Conservation (phyloP, 2,888 invertebrate genomes). For the Helleia helle region DNA sequence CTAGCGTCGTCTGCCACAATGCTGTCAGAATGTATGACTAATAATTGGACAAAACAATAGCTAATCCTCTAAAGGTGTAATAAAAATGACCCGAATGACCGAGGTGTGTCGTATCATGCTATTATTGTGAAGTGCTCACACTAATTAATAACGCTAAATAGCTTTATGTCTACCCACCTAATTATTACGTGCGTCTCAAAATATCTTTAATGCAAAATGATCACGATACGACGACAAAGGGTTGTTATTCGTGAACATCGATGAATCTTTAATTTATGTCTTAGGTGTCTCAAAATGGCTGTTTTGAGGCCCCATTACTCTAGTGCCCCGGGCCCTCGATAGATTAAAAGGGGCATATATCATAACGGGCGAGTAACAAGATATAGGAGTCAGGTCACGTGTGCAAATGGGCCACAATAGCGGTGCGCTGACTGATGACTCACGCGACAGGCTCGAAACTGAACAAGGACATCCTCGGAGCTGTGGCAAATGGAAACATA, state of each 20-base stretch:
- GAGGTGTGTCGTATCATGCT: not conserved
- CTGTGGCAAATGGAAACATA: conserved; percentile 59
- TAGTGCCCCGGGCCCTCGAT: no score
- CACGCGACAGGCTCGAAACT: conserved; percentile 39
- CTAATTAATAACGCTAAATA: conserved; percentile 6
- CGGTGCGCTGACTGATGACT: conserved; percentile 53
- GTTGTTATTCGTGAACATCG: no score
- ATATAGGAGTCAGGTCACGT: conserved; percentile 29
- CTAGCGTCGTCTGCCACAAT: conserved; percentile 26
- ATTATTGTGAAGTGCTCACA: not conserved
- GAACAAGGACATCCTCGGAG: conserved; percentile 59
- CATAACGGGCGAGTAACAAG: not conserved
- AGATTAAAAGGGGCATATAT: not conserved
- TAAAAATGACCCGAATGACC: not conserved
- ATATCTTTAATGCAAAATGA: conserved; percentile 2
- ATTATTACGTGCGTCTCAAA: conserved; percentile 5
- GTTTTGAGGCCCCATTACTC: no score
- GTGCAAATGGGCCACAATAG: conserved; percentile 44
- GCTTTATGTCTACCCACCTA: conserved; percentile 1
- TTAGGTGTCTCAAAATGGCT: no score
- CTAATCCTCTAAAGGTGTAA: not conserved
- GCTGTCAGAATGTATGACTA: conserved; percentile 22
- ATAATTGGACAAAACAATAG: conserved; percentile 5
- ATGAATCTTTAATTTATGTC: no score
- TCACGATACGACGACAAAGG: conserved; percentile 5